A percentile compares a stretch with the other conserved stretches of the same genome.
Conservation (phyloP, 2,888 invertebrate species). For the Thereva nobilitata region DNA sequence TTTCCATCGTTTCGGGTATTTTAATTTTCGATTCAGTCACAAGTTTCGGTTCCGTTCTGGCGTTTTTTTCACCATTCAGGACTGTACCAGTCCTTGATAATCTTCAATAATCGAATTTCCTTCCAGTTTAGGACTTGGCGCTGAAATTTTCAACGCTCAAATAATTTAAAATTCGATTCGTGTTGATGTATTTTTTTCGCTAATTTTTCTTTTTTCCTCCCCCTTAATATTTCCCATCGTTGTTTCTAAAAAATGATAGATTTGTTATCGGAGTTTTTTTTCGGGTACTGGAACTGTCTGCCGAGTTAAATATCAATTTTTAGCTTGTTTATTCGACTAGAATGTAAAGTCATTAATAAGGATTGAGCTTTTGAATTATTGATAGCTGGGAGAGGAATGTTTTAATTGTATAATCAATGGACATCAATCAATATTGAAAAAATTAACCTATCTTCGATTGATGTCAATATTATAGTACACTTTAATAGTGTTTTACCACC, state of each 20-base stretch:
- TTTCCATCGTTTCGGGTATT: constrained; percentile 24
- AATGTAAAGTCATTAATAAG: too few relatives aligned
- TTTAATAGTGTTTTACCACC: too few relatives aligned
- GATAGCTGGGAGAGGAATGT: too few relatives aligned
- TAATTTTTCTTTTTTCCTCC: not conserved
- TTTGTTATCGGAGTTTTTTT: too few relatives aligned
- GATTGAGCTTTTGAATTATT: too few relatives aligned
- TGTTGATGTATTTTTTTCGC: not conserved
- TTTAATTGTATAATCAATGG: too few relatives aligned
- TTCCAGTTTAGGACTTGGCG: constrained; percentile 1
- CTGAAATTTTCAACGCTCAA: constrained; percentile 18
- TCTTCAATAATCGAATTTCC: constrained; percentile 27
- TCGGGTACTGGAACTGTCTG: too few relatives aligned
- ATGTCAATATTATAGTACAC: too few relatives aligned
- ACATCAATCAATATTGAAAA: too few relatives aligned
- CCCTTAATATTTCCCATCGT: constrained; percentile 1
- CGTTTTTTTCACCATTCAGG: not conserved
- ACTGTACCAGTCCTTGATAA: constrained; percentile 25
- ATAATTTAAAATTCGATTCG: not conserved
- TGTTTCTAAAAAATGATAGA: not conserved
- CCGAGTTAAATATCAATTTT: too few relatives aligned
- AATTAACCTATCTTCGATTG: too few relatives aligned
- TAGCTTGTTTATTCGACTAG: too few relatives aligned
- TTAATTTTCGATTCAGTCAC: constrained; percentile 18
- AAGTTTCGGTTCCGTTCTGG: not conserved